Conservation (phyloP, 2,888 invertebrate species). For the Lasioglossum calceatum region DNA sequence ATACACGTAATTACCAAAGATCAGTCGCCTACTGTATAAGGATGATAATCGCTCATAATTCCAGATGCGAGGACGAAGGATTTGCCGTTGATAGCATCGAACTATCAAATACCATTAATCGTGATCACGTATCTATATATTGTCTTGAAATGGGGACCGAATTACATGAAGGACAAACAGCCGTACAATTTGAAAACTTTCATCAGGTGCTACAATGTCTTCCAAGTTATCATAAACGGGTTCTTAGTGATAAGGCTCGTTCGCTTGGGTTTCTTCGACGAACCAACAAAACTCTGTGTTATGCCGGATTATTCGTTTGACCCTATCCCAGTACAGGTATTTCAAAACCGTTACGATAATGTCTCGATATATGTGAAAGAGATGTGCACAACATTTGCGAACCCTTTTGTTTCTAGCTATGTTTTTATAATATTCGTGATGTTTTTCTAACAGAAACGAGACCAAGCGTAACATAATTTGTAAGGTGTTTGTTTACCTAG, state of each 20-base stretch:
- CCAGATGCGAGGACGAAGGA: constrained; percentile 68
- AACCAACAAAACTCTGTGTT: constrained; percentile 86
- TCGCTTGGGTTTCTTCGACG: constrained; percentile 62
- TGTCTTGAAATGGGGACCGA: constrained; percentile 87
- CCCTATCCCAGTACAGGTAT: background rate
- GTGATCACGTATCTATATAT: constrained; percentile 86
- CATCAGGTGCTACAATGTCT: constrained; percentile 91
- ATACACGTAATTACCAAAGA: too few species aligned
- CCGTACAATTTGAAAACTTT: constrained; percentile 88
- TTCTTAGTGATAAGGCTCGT: constrained; percentile 87
- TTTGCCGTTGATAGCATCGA: constrained; percentile 88
- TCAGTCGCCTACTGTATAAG: too few species aligned
- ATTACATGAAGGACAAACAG: constrained; percentile 89
- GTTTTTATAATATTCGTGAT: too few species aligned
- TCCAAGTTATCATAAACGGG: constrained; percentile 86
- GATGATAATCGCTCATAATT: background rate
- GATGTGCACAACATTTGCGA: too few species aligned
- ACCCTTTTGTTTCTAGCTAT: too few species aligned
- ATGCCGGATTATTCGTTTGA: constrained; percentile 60
- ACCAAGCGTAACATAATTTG: too few species aligned
- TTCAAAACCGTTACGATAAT: background rate
- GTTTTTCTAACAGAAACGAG: too few species aligned
- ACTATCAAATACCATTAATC: constrained; percentile 86
- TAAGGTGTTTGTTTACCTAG: too few species aligned
- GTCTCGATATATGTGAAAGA: too few species aligned